These are phyloP conservation scores for Anomalospiza imberbis DNA, from an alignment of 2,797 vertebrate species.

Conservation along the genomic window DNA sequence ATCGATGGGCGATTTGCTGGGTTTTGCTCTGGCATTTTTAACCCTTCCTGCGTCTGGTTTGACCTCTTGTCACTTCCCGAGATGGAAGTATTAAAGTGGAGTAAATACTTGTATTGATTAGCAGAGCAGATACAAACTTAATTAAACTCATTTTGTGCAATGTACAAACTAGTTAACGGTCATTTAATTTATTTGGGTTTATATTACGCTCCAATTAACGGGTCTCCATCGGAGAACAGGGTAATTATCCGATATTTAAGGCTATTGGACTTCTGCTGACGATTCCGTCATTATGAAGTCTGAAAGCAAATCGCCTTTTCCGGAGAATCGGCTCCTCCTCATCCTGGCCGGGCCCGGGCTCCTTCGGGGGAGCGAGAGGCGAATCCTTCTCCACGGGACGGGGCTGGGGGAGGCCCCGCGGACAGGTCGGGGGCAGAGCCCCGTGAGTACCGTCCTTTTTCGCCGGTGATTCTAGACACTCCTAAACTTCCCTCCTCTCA, in stretches of 20 bases:
- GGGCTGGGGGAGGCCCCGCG: not conserved
- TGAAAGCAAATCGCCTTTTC: not conserved
- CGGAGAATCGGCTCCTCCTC: not conserved
- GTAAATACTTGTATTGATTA: constrained; percentile 65
- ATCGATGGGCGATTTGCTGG: not conserved
- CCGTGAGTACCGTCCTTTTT: not conserved
- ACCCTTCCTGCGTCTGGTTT: not conserved
- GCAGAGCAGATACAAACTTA: constrained; percentile 71
- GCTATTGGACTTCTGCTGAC: constrained; percentile 18
- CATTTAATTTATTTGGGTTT: constrained; percentile 74
- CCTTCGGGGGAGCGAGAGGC: not conserved
- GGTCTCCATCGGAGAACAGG: constrained; percentile 32
- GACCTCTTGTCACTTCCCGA: not conserved
- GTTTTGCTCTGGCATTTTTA: not conserved
- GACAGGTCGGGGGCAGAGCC: not conserved
- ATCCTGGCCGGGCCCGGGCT: too few species aligned
- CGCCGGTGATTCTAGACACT: not conserved
- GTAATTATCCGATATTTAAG: constrained; percentile 54
- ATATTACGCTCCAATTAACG: constrained; percentile 67
- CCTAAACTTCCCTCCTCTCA: not conserved
- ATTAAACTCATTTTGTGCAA: constrained; percentile 73
- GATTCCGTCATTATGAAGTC: not conserved
- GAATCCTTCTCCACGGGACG: not conserved
- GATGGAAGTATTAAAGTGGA: constrained; percentile 13
- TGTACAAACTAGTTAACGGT: constrained; percentile 72